Conservation (phyloP, 1,140 invertebrate species). For the fruit fly (Drosophila melanogaster) region DNA sequence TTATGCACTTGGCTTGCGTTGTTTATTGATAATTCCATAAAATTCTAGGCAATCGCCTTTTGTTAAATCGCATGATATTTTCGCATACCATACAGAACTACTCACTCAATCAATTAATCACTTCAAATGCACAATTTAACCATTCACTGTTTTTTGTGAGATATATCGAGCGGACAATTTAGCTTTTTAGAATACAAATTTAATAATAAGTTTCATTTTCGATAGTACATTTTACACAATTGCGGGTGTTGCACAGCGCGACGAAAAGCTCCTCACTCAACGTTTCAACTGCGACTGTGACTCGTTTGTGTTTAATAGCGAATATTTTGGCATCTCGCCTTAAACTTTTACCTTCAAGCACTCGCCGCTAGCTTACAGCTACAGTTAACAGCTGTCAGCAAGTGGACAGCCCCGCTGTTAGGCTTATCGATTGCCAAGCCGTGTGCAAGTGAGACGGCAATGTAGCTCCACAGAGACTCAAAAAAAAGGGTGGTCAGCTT, state of each 20-base stretch:
- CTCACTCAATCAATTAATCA: conserved; percentile 36
- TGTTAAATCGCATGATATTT: conserved; percentile 2
- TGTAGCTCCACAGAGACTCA: conserved; percentile 21
- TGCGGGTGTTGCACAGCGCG: conserved; percentile 9
- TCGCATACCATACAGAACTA: conserved; percentile 15
- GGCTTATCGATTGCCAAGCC: conserved; percentile 62
- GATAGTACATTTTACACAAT: conserved; percentile 24
- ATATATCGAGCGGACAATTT: not conserved
- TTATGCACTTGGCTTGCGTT: conserved; percentile 37
- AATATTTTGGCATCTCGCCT: conserved; percentile 49
- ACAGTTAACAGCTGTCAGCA: conserved; percentile 8
- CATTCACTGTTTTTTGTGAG: not conserved
- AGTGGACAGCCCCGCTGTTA: conserved; percentile 65
- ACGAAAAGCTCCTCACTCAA: conserved; percentile 45
- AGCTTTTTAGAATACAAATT: not conserved
- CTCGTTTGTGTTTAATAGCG: conserved; percentile 17
- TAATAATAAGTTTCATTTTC: conserved; percentile 14
- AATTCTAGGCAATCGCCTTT: not conserved
- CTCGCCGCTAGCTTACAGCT: conserved; percentile 17
- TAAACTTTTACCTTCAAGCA: conserved; percentile 27
- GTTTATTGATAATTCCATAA: conserved; percentile 17
- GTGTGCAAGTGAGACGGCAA: conserved; percentile 40
- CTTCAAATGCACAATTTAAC: not conserved
- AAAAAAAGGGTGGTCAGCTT: conserved; percentile 23
- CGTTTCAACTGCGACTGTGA: conserved; percentile 58